Conservation (phyloP, 2,888 invertebrate species). For the Spicauda simplicius region DNA sequence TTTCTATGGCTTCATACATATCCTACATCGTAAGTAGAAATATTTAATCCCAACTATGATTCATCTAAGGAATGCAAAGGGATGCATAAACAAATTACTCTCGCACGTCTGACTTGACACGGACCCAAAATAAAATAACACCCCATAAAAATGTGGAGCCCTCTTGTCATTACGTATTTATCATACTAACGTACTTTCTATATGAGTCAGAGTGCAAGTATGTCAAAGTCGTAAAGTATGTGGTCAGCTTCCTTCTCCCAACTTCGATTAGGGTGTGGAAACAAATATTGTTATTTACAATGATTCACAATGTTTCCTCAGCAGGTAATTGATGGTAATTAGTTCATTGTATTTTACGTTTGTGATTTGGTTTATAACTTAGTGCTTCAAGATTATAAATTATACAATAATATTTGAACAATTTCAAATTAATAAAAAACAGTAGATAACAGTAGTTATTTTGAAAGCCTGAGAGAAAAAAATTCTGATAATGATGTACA, state of each 20-base stretch:
- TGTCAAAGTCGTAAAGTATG: conserved; percentile 64
- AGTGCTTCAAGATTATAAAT: too few relatives aligned
- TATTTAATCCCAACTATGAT: conserved; percentile 38
- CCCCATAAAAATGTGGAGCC: conserved; percentile 33
- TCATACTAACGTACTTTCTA: conserved; percentile 59
- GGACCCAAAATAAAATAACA: conserved; percentile 36
- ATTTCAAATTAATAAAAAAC: too few relatives aligned
- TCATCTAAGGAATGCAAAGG: conserved; percentile 48
- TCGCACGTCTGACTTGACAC: conserved; percentile 31
- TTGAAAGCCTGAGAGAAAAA: too few relatives aligned
- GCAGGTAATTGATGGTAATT: too few relatives aligned
- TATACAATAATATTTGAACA: too few relatives aligned
- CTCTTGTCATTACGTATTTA: conserved; percentile 42
- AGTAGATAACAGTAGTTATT: too few relatives aligned
- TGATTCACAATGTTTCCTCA: too few relatives aligned
- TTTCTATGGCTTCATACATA: neutral
- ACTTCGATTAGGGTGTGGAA: neutral
- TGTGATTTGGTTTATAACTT: too few relatives aligned
- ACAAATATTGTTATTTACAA: neutral
- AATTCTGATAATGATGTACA: too few relatives aligned
- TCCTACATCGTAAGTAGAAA: neutral
- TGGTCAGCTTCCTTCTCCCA: conserved; percentile 38
- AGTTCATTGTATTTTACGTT: too few relatives aligned
- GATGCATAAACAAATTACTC: conserved; percentile 44
- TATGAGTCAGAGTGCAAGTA: conserved; percentile 71